phyloP scores from a whole-genome alignment of 2,888 invertebrate genomes.

The Lithodes maja region DNA sequence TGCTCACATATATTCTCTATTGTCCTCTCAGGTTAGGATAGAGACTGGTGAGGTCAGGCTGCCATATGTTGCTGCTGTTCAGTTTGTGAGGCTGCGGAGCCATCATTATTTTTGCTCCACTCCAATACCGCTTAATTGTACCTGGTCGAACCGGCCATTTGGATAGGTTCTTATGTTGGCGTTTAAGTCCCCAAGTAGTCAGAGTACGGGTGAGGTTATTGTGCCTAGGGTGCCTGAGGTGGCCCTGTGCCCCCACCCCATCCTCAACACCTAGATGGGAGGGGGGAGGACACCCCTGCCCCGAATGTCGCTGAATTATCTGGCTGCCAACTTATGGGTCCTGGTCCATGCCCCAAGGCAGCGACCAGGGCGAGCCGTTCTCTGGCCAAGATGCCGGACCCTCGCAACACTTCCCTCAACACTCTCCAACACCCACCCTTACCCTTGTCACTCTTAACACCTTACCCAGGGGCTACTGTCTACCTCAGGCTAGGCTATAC shows the following conservation, averaged over 20 bases:
- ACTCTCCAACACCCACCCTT: neutral
- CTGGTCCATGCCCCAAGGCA: constrained; percentile 55
- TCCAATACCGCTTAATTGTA: constrained; percentile 58
- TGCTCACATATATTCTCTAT: neutral
- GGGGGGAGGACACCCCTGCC: neutral
- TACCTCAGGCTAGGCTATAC: neutral
- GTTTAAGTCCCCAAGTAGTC: constrained; percentile 42
- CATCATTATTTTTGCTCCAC: constrained; percentile 47
- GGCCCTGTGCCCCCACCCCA: constrained; percentile 5
- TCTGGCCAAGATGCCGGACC: constrained; percentile 44
- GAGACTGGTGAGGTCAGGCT: constrained; percentile 7
- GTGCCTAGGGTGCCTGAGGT: neutral
- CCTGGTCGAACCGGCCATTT: constrained; percentile 41
- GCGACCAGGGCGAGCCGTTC: constrained; percentile 42
- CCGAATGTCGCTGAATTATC: constrained; percentile 42
- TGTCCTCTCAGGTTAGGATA: neutral
- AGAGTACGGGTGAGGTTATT: neutral
- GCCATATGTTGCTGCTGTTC: constrained; percentile 41
- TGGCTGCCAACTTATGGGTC: constrained; percentile 44
- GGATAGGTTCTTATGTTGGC: constrained; percentile 55
- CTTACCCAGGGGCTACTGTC: neutral
- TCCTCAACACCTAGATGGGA: neutral
- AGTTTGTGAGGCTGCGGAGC: constrained; percentile 20
- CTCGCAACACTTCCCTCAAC: constrained; percentile 25
- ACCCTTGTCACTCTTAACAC: neutral